These are phyloP conservation scores for Steinernema scapterisci DNA, from an alignment of 2,888 invertebrate species.

Conservation along the genomic window DNA sequence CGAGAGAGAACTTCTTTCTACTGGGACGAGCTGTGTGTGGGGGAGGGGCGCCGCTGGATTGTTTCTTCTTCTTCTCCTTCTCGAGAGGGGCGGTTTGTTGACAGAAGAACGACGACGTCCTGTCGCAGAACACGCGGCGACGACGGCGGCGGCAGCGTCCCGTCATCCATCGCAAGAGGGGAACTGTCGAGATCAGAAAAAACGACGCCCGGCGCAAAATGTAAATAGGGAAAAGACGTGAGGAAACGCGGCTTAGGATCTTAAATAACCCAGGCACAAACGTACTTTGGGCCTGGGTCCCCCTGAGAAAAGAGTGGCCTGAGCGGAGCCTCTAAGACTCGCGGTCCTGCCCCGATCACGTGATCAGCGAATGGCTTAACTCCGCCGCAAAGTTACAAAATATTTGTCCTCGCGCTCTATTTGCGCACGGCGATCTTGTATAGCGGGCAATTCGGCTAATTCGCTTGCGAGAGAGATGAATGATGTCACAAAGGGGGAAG, in stretches of 20 bases:
- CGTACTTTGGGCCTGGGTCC: neutral
- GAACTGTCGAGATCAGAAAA: neutral
- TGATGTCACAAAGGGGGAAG: no score
- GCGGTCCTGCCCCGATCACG: constrained; percentile 10
- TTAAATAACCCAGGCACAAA: neutral
- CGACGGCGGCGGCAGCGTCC: no score
- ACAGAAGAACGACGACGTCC: constrained; percentile 4
- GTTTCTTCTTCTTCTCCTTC: neutral
- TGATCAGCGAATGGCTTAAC: neutral
- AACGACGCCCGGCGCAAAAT: constrained; percentile 28
- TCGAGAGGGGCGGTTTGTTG: constrained; percentile 11
- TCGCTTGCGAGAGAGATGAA: no score
- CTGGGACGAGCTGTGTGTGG: neutral
- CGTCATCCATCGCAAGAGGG: no score
- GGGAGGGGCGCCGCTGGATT: constrained; percentile 11
- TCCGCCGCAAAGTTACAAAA: constrained; percentile 29
- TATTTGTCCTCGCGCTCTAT: constrained; percentile 1
- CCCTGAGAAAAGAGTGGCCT: no score
- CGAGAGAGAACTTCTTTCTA: neutral
- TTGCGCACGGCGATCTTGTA: neutral
- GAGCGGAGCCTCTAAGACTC: no score
- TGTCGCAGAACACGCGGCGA: constrained; percentile 1
- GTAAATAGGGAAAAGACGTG: constrained; percentile 26
- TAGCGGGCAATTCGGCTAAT: no score
- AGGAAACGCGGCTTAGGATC: neutral